A percentile compares a stretch with the other conserved stretches of the same genome.
phyloP scores from a whole-genome alignment of 2,113 vertebrate species.

The Antechinus stuartii region DNA sequence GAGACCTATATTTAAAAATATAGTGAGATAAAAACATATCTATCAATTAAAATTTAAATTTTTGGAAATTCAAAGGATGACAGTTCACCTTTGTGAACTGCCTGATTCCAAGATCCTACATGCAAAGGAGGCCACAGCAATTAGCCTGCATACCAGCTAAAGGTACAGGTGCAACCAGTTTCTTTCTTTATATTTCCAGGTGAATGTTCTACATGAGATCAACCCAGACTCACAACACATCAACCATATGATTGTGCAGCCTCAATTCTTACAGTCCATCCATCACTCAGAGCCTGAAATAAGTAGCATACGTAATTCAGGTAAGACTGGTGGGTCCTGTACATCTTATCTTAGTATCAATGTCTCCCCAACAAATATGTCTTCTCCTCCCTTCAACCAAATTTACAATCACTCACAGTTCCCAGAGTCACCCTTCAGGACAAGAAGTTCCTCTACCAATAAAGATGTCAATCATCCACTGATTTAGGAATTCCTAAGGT shows the following conservation, averaged over 20 bases:
- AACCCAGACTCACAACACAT: constrained; percentile 86
- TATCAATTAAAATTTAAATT: not conserved
- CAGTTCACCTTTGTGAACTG: not conserved
- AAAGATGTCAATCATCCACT: not conserved
- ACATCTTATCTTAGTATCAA: not conserved
- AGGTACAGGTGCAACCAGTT: not conserved
- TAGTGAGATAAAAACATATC: not conserved
- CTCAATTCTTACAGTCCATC: constrained; percentile 92
- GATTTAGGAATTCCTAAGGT: not conserved
- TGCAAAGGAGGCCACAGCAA: not conserved
- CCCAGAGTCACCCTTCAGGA: not conserved
- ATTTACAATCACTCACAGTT: not conserved
- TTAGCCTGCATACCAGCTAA: not conserved
- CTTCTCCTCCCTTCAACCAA: not conserved
- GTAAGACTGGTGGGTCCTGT: constrained; percentile 76
- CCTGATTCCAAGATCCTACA: not conserved
- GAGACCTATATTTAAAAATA: not conserved
- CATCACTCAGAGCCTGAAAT: constrained; percentile 85
- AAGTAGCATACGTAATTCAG: constrained; percentile 85
- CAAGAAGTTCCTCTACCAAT: not conserved
- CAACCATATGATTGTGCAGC: constrained; percentile 90
- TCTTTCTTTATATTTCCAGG: constrained; percentile 81
- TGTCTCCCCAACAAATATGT: not conserved
- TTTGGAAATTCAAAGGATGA: not conserved
- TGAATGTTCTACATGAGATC: constrained; percentile 91